A percentile compares a stretch with the other conserved stretches of the same genome.
phyloP scores from a whole-genome alignment of 2,797 vertebrate genomes.

The Enteromius trimaculatus region DNA sequence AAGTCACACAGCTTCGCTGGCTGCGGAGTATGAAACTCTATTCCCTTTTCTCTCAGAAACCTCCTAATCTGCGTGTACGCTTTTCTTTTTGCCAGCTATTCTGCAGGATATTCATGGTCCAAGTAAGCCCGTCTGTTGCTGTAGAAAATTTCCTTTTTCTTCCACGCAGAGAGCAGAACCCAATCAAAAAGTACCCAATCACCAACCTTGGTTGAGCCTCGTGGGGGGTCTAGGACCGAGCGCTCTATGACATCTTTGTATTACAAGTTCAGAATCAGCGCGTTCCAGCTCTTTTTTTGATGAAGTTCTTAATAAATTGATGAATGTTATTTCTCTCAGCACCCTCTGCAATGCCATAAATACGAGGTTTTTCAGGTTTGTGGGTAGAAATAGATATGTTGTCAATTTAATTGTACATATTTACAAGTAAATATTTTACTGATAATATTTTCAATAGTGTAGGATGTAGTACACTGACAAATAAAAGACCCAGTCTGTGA shows the following conservation, averaged over 20 bases:
- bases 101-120: constrained; percentile 21
- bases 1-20: constrained; percentile 35
- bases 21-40: constrained; percentile 30
- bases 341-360: constrained; percentile 18
- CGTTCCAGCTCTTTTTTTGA: constrained; percentile 36
- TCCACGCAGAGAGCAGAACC: constrained; percentile 35
- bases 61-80: constrained; percentile 35
- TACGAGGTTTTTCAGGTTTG: no score
- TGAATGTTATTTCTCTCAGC: constrained; percentile 9
- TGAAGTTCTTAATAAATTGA: constrained; percentile 32
- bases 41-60: constrained; percentile 20
- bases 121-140: constrained; percentile 31
- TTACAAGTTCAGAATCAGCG: constrained; percentile 28
- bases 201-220: constrained; percentile 17
- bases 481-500: no score
- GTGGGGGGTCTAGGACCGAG: constrained; percentile 23
- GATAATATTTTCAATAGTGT: no score
- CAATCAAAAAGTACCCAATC: constrained; percentile 41
- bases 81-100: constrained; percentile 50
- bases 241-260: constrained; percentile 39
- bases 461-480: no score
- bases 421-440: no score
- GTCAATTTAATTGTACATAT: no score
- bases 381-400: no score
- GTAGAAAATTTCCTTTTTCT: constrained; percentile 33